Evolutionary conservation across 2,797 vertebrate genomes (phyloP).

Genomic region (Botia kubotai): DNA sequence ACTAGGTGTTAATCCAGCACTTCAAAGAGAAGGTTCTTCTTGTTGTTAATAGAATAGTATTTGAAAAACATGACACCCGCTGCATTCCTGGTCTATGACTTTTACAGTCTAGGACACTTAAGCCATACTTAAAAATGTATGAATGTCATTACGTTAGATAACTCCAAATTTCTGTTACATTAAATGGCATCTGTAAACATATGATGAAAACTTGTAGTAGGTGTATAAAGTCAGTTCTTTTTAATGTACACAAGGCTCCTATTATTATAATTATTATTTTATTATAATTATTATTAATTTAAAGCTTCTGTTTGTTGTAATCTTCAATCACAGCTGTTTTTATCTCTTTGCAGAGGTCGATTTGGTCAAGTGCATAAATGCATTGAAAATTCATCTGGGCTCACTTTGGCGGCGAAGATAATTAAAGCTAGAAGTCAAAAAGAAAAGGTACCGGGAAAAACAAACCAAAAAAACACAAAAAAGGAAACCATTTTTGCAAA

Average conservation of each 20-base stretch:
- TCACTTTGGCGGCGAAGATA: conserved; percentile 96
- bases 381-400: conserved; percentile 93
- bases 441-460: conserved; percentile 86
- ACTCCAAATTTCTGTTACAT: not conserved
- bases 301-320: not conserved
- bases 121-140: conserved; percentile 8
- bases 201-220: not conserved
- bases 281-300: not conserved
- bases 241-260: too few relatives aligned
- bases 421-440: conserved; percentile 89
- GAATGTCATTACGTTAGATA: conserved; percentile 10
- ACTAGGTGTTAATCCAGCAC: conserved; percentile 78
- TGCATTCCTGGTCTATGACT: not conserved
- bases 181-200: not conserved
- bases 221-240: not conserved
- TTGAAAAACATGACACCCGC: conserved; percentile 42
- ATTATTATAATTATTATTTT: not conserved
- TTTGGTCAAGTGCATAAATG: conserved; percentile 98
- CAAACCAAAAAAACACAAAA: not conserved
- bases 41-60: conserved; percentile 71
- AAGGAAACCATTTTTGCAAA: not conserved
- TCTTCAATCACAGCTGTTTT: not conserved
- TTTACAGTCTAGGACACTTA: conserved; percentile 28
- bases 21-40: conserved; percentile 76
- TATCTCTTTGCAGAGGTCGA: conserved; percentile 82